phyloP scores from a whole-genome alignment of 2,888 invertebrate genomes.

The Drosophila stalkeri region DNA sequence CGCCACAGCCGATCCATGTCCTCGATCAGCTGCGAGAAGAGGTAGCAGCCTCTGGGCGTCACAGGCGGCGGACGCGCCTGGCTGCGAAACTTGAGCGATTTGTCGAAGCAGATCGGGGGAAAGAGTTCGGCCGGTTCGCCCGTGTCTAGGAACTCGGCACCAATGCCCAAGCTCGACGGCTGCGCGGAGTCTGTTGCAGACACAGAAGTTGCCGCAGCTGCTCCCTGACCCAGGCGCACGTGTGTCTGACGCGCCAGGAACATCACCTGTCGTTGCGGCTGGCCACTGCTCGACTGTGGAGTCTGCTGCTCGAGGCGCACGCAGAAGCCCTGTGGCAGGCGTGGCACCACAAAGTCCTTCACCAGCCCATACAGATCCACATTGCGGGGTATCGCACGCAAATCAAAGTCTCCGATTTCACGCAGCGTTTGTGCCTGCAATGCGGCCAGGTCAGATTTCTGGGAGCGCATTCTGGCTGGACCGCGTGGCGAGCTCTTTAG shows the following conservation, averaged over 20 bases:
- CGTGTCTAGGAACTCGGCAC: conserved; percentile 76
- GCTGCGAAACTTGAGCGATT: conserved; percentile 78
- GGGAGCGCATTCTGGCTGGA: conserved; percentile 70
- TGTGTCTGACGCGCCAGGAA: conserved; percentile 74
- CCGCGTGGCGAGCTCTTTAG: conserved; percentile 78
- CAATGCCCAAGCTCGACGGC: conserved; percentile 52
- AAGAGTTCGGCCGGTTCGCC: conserved; percentile 82
- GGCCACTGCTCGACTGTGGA: conserved; percentile 35
- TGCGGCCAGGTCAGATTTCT: conserved; percentile 55
- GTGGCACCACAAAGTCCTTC: conserved; percentile 83
- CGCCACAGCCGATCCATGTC: conserved; percentile 84
- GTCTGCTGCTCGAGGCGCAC: conserved; percentile 76
- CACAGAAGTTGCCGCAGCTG: neutral
- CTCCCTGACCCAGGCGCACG: conserved; percentile 52
- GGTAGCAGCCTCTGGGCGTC: conserved; percentile 56
- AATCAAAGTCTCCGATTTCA: conserved; percentile 83
- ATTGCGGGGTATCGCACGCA: conserved; percentile 82
- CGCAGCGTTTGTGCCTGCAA: conserved; percentile 59
- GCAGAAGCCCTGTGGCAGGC: conserved; percentile 83
- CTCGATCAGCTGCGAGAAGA: conserved; percentile 83
- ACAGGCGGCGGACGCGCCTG: conserved; percentile 21
- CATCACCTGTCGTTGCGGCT: conserved; percentile 57
- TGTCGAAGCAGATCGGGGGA: conserved; percentile 78
- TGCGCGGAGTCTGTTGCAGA: neutral
- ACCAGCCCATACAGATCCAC: conserved; percentile 83